phyloP scores from a whole-genome alignment of 2,888 invertebrate genomes.

The Acronicta aceris region DNA sequence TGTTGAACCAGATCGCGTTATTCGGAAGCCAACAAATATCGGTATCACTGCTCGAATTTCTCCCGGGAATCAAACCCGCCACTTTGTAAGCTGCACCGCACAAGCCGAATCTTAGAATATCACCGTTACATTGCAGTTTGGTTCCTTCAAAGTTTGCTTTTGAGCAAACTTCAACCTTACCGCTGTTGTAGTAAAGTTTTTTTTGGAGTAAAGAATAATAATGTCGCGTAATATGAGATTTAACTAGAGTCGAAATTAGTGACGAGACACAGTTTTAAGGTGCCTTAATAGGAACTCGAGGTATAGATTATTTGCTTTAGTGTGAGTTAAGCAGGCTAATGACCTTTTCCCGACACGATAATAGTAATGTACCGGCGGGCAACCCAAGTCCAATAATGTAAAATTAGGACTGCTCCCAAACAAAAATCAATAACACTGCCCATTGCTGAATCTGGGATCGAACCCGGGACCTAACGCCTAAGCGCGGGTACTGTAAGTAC shows the following conservation, averaged over 20 bases:
- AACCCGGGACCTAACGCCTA: too few relatives aligned
- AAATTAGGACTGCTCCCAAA: too few relatives aligned
- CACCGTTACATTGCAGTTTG: slow-evolving; percentile 33
- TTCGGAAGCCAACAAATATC: slow-evolving; percentile 45
- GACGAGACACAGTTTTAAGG: neutral
- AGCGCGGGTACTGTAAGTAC: too few relatives aligned
- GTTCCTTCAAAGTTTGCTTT: neutral
- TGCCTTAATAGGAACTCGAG: too few relatives aligned
- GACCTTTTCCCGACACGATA: too few relatives aligned
- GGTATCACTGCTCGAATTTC: slow-evolving; percentile 46
- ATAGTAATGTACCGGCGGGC: too few relatives aligned
- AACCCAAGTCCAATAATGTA: too few relatives aligned
- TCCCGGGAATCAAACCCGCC: slow-evolving; percentile 49
- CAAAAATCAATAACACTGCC: too few relatives aligned
- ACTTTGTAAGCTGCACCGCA: slow-evolving; percentile 52
- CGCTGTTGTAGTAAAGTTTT: accelerated
- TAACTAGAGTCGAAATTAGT: slow-evolving; percentile 39
- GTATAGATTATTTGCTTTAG: too few relatives aligned
- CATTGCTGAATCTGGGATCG: too few relatives aligned
- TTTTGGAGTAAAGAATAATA: neutral
- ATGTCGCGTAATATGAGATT: slow-evolving; percentile 5
- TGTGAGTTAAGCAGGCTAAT: too few relatives aligned
- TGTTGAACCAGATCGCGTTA: slow-evolving; percentile 46
- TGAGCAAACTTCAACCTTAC: neutral
- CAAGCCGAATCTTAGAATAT: slow-evolving; percentile 45